phyloP scores from a whole-genome alignment of 1,140 invertebrate species.

The Tetragonula clypearis region DNA sequence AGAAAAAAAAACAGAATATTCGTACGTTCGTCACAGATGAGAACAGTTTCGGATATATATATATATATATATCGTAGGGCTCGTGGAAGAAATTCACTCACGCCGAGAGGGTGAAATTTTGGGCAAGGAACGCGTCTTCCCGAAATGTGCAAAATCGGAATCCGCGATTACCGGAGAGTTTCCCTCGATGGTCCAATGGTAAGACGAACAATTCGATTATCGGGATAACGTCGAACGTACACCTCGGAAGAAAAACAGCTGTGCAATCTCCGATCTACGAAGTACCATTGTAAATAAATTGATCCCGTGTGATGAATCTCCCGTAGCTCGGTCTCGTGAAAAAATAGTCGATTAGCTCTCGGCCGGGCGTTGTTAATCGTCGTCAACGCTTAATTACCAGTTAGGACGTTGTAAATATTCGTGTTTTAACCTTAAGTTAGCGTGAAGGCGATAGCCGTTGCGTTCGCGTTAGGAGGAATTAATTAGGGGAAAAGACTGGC shows the following conservation, averaged over 20 bases:
- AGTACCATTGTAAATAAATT: conserved; percentile 36
- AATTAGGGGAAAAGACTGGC: conserved; percentile 3
- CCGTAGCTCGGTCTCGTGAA: neutral
- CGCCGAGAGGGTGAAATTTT: too few species aligned
- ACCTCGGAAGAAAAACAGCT: neutral
- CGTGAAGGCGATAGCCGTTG: conserved; percentile 2
- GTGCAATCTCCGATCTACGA: conserved; percentile 12
- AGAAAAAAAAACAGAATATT: too few species aligned
- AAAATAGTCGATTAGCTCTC: conserved; percentile 18
- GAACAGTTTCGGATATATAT: too few species aligned
- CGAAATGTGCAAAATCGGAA: too few species aligned
- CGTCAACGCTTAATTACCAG: conserved; percentile 30
- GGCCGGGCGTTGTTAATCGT: neutral
- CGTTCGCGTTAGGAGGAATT: conserved; percentile 11
- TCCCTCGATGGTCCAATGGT: neutral
- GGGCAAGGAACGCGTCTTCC: neutral
- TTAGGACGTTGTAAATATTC: conserved; percentile 43
- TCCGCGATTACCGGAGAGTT: too few species aligned
- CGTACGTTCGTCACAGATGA: too few species aligned
- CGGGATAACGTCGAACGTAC: neutral
- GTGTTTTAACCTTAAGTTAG: conserved; percentile 35
- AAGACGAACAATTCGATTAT: neutral
- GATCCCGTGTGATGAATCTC: conserved; percentile 3
- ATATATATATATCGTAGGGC: too few species aligned
- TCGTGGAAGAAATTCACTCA: too few species aligned